phyloP scores from a whole-genome alignment of 2,888 invertebrate genomes.

The Melikaiella ostensackeni region DNA sequence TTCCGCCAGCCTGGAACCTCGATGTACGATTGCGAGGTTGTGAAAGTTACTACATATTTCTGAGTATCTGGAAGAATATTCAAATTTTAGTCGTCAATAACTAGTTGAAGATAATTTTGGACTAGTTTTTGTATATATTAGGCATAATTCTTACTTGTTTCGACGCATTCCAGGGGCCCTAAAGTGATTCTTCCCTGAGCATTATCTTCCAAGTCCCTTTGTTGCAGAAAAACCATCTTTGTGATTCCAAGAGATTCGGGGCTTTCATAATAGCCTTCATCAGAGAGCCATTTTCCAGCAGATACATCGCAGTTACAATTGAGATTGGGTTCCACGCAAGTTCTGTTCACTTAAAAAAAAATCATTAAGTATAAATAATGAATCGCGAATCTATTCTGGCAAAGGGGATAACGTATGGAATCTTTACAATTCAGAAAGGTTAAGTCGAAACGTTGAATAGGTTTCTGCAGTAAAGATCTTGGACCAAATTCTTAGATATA shows the following conservation, averaged over 20 bases:
- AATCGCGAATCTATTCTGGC: background rate
- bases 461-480: too few species aligned
- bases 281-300: constrained; percentile 92
- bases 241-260: constrained; percentile 92
- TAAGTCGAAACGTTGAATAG: background rate
- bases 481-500: too few species aligned
- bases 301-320: constrained; percentile 95
- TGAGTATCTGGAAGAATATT: constrained; percentile 87
- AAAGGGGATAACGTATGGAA: background rate
- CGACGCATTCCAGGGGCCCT: constrained; percentile 95
- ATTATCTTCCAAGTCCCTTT: constrained; percentile 88
- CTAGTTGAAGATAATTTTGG: background rate
- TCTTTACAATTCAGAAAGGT: background rate
- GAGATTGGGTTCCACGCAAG: constrained; percentile 88
- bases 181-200: constrained; percentile 92
- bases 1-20: constrained; percentile 96
- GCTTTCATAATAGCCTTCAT: constrained; percentile 90
- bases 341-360: constrained; percentile 82
- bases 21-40: constrained; percentile 93
- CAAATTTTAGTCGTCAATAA: background rate
- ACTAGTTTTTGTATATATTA: background rate
- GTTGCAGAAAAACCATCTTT: constrained; percentile 93
- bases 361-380: constrained; percentile 37
- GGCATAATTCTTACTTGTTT: constrained; percentile 86
- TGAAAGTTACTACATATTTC: constrained; percentile 95